A percentile compares a stretch with the other conserved stretches of the same genome.
These are phyloP conservation scores for Mallotus villosus DNA, from an alignment of 2,797 vertebrate species.

Conservation along the genomic window DNA sequence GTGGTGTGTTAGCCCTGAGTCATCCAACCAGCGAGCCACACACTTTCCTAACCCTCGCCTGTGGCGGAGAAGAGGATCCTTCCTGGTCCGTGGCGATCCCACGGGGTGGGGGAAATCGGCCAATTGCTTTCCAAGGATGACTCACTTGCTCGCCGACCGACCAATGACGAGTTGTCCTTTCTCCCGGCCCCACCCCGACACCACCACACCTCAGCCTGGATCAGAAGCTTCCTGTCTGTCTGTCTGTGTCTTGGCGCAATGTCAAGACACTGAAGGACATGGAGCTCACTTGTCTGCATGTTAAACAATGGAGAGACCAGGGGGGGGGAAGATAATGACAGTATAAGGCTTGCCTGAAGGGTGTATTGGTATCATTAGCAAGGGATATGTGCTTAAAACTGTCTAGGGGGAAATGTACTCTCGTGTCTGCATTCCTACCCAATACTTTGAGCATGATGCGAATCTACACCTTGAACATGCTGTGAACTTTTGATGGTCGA, in stretches of 20 bases:
- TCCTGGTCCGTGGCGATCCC: background rate
- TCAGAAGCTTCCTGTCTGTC: slow-evolving; percentile 31
- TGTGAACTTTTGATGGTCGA: slow-evolving; percentile 23
- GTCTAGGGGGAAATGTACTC: slow-evolving; percentile 19
- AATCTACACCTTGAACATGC: slow-evolving; percentile 29
- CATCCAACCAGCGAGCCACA: slow-evolving; percentile 62
- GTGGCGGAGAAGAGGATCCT: slow-evolving; percentile 1
- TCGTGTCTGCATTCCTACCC: background rate
- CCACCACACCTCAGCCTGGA: background rate
- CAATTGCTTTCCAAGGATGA: background rate
- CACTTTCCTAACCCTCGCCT: slow-evolving; percentile 56
- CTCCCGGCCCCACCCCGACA: slow-evolving; percentile 22
- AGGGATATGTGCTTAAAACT: slow-evolving; percentile 28
- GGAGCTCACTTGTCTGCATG: slow-evolving; percentile 48
- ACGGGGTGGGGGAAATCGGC: background rate
- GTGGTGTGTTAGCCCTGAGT: slow-evolving; percentile 84
- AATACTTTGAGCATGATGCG: background rate
- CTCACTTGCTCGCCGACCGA: background rate
- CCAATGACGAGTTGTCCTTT: slow-evolving; percentile 2
- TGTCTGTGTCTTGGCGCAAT: slow-evolving; percentile 53
- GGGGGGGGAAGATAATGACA: slow-evolving; percentile 30
- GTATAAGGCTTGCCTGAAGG: slow-evolving; percentile 24
- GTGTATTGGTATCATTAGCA: slow-evolving; percentile 36
- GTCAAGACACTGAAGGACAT: slow-evolving; percentile 57
- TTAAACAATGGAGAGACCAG: slow-evolving; percentile 42